Conservation (phyloP, 2,888 invertebrate genomes). For the Chrysopilus asiliformis region DNA sequence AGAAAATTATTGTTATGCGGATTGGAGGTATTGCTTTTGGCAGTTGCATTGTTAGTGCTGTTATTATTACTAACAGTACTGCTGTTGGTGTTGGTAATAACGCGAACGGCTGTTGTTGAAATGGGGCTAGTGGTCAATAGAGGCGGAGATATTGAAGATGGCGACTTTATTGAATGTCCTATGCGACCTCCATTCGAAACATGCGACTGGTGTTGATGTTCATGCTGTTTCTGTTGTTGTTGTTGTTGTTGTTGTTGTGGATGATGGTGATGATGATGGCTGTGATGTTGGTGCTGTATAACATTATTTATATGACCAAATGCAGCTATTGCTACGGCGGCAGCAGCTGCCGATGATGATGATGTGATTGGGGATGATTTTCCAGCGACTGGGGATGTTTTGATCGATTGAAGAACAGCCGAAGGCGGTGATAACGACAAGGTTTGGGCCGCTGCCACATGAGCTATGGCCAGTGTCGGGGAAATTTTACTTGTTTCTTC, state of each 20-base stretch:
- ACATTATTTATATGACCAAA: conserved; percentile 2
- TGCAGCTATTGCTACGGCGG: conserved; percentile 10
- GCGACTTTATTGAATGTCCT: too few relatives aligned
- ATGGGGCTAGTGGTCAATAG: too few relatives aligned
- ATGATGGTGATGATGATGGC: neutral
- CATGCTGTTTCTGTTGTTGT: conserved; percentile 1
- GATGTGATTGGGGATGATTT: too few relatives aligned
- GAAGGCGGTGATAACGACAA: too few relatives aligned
- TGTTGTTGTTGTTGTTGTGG: conserved; percentile 5
- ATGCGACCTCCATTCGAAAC: too few relatives aligned
- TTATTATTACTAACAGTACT: neutral
- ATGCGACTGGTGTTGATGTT: conserved; percentile 4
- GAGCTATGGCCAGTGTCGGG: too few relatives aligned
- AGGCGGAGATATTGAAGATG: too few relatives aligned
- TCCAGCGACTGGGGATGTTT: neutral
- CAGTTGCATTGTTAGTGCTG: conserved; percentile 5
- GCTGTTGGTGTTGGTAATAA: too few relatives aligned
- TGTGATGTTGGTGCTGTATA: neutral
- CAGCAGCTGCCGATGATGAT: conserved; percentile 9
- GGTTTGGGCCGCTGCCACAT: too few relatives aligned
- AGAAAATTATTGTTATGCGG: conserved; percentile 4
- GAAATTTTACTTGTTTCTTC: too few relatives aligned
- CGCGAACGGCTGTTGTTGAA: too few relatives aligned
- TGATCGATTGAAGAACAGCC: neutral
- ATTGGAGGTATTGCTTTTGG: conserved; percentile 11